Conservation (phyloP, 2,888 invertebrate genomes). For the Cetonia aurata region DNA sequence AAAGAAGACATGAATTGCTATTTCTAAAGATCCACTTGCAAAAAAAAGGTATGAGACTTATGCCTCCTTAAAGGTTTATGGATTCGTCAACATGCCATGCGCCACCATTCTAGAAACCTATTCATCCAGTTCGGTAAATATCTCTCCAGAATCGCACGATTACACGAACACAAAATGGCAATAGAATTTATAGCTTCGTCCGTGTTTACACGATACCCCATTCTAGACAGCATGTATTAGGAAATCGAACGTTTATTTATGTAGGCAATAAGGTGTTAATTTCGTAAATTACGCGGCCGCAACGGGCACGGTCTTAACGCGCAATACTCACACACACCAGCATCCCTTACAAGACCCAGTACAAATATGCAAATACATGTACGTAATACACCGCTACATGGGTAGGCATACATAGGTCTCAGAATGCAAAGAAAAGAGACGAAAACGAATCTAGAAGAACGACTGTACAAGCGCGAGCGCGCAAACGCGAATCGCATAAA, state of each 20-base stretch:
- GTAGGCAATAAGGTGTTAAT: slow-evolving; percentile 40
- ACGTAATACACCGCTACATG: not conserved
- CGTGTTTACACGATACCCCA: slow-evolving; percentile 34
- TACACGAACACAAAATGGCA: slow-evolving; percentile 28
- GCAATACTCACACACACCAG: slow-evolving; percentile 16
- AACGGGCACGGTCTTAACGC: slow-evolving; percentile 30
- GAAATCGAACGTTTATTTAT: slow-evolving; percentile 39
- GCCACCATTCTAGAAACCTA: not conserved
- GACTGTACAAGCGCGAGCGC: not conserved
- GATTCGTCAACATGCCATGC: too few relatives aligned
- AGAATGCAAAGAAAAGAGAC: slow-evolving; percentile 29
- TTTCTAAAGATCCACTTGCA: too few relatives aligned
- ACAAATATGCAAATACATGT: slow-evolving; percentile 9
- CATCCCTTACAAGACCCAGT: too few relatives aligned
- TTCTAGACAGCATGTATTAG: slow-evolving; percentile 37
- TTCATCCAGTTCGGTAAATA: not conserved
- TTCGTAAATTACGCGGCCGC: slow-evolving; percentile 39
- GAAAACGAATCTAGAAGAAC: slow-evolving; percentile 15
- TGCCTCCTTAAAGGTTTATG: too few relatives aligned
- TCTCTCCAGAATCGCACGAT: slow-evolving; percentile 7
- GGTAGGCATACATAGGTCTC: slow-evolving; percentile 1
- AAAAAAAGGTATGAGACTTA: not conserved
- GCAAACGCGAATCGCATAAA: slow-evolving; percentile 46
- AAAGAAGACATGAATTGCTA: not conserved
- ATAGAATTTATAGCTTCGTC: slow-evolving; percentile 33